Percentiles rank a stretch among this genome's conserved stretches.
phyloP scores from a whole-genome alignment of 2,888 invertebrate genomes.

The Agrochola circellaris region DNA sequence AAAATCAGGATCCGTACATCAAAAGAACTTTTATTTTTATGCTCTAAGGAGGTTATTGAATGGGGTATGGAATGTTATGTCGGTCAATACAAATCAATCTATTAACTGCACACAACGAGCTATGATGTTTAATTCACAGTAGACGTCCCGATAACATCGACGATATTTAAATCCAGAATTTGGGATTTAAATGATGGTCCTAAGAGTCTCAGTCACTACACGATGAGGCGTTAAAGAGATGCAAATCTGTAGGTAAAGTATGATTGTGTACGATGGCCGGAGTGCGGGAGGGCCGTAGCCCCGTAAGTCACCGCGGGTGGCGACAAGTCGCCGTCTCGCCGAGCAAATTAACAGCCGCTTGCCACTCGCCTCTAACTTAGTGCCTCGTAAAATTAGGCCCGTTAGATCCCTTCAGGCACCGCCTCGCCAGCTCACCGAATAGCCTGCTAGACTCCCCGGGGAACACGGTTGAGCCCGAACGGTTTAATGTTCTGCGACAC shows the following conservation, averaged over 20 bases:
- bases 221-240: constrained; percentile 73
- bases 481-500: constrained; percentile 80
- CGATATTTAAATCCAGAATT: constrained; percentile 21
- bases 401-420: constrained; percentile 84
- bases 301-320: constrained; percentile 89
- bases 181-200: constrained; percentile 33
- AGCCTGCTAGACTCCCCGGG: constrained; percentile 74
- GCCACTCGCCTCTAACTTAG: constrained; percentile 88
- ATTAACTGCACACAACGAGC: neutral
- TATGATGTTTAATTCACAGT: neutral
- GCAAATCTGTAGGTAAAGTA: constrained; percentile 77
- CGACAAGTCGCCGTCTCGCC: constrained; percentile 84
- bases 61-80: constrained; percentile 17
- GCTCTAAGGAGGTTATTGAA: constrained; percentile 73
- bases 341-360: constrained; percentile 89
- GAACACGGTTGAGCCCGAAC: constrained; percentile 76
- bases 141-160: constrained; percentile 2
- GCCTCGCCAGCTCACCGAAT: constrained; percentile 59
- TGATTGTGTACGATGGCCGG: constrained; percentile 67
- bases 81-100: constrained; percentile 10
- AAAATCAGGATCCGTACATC: constrained; percentile 69
- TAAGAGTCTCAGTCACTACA: constrained; percentile 11
- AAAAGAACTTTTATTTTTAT: constrained; percentile 72
- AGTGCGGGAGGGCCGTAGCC: constrained; percentile 75
- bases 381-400: constrained; percentile 90